Base-by-base conservation (phyloP, 1,140 invertebrate species). In the Plodia interpunctella region DNA sequence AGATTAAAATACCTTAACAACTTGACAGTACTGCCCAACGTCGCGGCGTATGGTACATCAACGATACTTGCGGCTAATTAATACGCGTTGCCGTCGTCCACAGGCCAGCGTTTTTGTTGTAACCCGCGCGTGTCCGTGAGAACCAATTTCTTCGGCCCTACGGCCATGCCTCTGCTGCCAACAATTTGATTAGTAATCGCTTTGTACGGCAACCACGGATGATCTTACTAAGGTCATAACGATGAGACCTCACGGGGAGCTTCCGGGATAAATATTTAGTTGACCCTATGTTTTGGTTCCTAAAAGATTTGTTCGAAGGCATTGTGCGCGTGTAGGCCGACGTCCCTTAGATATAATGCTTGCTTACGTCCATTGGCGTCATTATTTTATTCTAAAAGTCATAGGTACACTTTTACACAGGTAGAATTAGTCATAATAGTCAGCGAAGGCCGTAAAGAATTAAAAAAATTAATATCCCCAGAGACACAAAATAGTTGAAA, bases 81-180 rank as follows among this genome's bases (percentile, higher is more conserved):
- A 78, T 77, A 77, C 78, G 72, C 71, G 63, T 55, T 55, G 71
- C 77, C 77, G 76, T 77, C 70, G 73, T 66, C 67, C 59, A 15
- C 5, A 1, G n/a, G 62, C 21, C 49, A 35, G 32, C 55, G 60
- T 70, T 80, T 79, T 82, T 84, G 68, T 76, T 18, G 55, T 61
- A 63, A 53, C 62, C 63, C 59, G 72, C 76, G 70, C 74, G 76
- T 79, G 76, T 77, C 72, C 78, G 82, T 85, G 82, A 81, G 82
- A 85, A 83, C 73, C 67, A 65, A 76, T 72, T 72, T 71, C 66
- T 19, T 59, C 49, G 38, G 49, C 62, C 53, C 35, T 18, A 21
- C 54, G 18, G 54, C 57, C 53, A 54, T 54, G 57, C 51, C 10
- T 44, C n/a, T n/a, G 13, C 32, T 25, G 2, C 21, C 21, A 17